phyloP scores from a whole-genome alignment of 2,797 vertebrate species.

The Austrolebias charrua region DNA sequence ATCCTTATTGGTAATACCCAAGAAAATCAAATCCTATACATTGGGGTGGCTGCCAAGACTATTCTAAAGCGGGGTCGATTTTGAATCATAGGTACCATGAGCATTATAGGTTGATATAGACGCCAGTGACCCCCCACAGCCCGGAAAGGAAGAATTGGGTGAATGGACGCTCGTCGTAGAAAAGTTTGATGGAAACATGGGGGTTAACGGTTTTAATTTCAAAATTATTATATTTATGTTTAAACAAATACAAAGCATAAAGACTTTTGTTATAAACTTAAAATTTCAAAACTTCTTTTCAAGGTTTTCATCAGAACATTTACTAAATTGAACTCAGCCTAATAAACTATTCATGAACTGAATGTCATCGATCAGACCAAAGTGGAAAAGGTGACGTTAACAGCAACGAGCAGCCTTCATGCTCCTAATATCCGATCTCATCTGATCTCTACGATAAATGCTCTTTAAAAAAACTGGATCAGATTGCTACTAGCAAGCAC shows the following conservation, averaged over 20 bases:
- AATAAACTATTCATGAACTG: slow-evolving; percentile 9
- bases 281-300: background rate
- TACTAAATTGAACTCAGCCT: background rate
- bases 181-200: no score
- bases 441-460: slow-evolving; percentile 7
- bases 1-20: no score
- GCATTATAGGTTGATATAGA: no score
- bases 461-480: background rate
- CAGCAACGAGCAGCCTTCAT: background rate
- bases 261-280: no score
- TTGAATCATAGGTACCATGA: no score
- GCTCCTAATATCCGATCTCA: slow-evolving; percentile 18
- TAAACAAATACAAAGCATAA: background rate
- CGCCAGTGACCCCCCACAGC: no score
- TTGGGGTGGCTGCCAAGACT: no score
- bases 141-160: no score
- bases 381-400: background rate
- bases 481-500: background rate
- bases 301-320: no score
- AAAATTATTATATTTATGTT: background rate
- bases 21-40: no score
- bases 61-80: no score
- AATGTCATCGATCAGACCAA: slow-evolving; percentile 24
- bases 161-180: no score
- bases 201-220: background rate